A percentile compares a stretch with the other conserved stretches of the same genome.
phyloP scores from a whole-genome alignment of 2,113 vertebrate species.

The Tympanuchus pallidicinctus region DNA sequence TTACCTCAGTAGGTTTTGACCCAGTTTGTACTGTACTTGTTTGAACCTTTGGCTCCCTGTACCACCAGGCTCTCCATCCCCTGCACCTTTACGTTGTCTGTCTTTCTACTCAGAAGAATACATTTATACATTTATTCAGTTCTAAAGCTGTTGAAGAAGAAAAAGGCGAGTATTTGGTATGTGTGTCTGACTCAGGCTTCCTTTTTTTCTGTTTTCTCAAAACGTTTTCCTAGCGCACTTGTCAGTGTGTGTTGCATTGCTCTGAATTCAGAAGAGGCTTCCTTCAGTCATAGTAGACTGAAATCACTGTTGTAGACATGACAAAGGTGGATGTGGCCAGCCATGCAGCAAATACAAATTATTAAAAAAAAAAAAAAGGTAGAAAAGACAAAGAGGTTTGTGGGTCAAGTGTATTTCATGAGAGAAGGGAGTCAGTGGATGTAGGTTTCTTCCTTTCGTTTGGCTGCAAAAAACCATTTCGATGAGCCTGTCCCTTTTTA shows the following conservation, averaged over 20 bases:
- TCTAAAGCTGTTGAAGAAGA: neutral
- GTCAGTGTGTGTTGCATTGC: slow-evolving; percentile 40
- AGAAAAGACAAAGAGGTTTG: slow-evolving; percentile 57
- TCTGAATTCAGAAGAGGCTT: slow-evolving; percentile 32
- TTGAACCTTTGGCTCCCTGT: neutral
- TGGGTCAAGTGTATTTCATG: slow-evolving; percentile 55
- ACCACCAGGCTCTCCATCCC: neutral
- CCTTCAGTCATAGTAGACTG: slow-evolving; percentile 50
- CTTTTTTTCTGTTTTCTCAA: neutral
- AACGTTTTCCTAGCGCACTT: neutral
- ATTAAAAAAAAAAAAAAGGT: neutral
- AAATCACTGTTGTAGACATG: slow-evolving; percentile 61
- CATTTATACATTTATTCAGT: neutral
- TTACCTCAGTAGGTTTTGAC: slow-evolving; percentile 2
- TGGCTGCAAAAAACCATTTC: neutral
- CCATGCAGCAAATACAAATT: slow-evolving; percentile 72
- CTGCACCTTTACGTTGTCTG: neutral
- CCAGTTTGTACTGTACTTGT: neutral
- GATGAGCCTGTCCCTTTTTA: slow-evolving; percentile 63
- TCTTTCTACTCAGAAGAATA: neutral
- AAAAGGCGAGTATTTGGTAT: neutral
- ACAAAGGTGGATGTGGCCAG: slow-evolving; percentile 74
- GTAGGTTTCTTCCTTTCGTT: slow-evolving; percentile 11
- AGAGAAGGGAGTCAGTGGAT: slow-evolving; percentile 5
- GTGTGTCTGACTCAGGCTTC: neutral